phyloP scores from a whole-genome alignment of 1,140 invertebrate species.

The Leptestheria dahalacensis region DNA sequence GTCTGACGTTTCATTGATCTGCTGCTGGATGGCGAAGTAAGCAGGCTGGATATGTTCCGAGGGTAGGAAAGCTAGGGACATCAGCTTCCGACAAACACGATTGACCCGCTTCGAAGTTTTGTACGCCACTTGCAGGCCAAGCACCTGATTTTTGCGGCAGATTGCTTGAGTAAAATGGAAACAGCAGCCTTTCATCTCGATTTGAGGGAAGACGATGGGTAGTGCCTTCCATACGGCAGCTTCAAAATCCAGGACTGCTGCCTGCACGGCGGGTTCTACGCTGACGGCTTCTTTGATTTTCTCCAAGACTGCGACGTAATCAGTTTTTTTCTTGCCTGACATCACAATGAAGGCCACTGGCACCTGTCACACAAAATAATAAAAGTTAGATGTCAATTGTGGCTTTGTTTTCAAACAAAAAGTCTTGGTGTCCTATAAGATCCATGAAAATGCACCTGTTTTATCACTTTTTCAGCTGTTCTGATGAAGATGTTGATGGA shows the following conservation, averaged over 20 bases:
- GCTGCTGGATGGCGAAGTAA: neutral
- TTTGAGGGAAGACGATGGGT: neutral
- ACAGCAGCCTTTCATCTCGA: neutral
- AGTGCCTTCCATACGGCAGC: neutral
- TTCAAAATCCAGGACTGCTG: neutral
- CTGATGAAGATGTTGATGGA: conserved; percentile 1
- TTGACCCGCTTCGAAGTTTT: neutral
- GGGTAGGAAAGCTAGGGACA: neutral
- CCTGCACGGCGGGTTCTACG: neutral
- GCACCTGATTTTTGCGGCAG: neutral
- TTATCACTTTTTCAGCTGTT: conserved; percentile 1
- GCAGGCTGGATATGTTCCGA: neutral
- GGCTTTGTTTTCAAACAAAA: neutral
- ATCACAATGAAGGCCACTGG: conserved; percentile 1
- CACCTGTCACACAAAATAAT: neutral
- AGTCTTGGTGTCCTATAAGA: neutral
- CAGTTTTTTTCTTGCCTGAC: conserved; percentile 4
- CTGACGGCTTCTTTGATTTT: neutral
- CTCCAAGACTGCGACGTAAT: neutral
- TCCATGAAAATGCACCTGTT: neutral
- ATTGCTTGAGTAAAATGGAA: conserved; percentile 4
- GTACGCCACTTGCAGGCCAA: conserved; percentile 6
- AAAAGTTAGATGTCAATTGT: neutral
- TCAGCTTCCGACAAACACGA: neutral
- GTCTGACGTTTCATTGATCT: neutral